Evolutionary conservation across 1,140 invertebrate genomes (phyloP).

Genomic region (Popillia japonica): DNA sequence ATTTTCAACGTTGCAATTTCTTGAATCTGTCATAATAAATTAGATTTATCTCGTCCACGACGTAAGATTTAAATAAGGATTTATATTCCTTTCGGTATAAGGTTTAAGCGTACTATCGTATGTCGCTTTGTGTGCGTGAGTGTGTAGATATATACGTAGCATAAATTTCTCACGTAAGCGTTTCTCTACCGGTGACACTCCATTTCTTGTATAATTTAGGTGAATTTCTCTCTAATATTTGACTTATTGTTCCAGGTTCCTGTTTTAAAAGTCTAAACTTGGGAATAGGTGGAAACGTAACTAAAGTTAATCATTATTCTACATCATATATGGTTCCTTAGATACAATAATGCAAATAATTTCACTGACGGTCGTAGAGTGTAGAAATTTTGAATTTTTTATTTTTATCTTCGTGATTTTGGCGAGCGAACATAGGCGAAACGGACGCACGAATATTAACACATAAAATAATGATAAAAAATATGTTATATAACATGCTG

Average conservation of each 20-base stretch:
- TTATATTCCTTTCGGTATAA: constrained; percentile 33
- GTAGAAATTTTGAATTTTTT: too few species aligned
- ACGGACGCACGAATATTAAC: too few species aligned
- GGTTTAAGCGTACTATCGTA: neutral
- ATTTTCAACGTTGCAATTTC: constrained; percentile 38
- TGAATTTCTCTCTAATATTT: neutral
- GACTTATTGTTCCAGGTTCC: neutral
- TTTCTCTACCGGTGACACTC: constrained; percentile 24
- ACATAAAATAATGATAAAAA: too few species aligned
- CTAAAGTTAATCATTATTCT: too few species aligned
- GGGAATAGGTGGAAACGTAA: too few species aligned
- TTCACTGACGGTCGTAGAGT: too few species aligned
- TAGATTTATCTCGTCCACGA: constrained; percentile 36
- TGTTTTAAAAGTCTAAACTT: too few species aligned
- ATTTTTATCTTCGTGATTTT: too few species aligned
- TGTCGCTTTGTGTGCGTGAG: neutral
- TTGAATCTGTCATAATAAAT: constrained; percentile 37
- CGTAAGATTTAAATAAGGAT: constrained; percentile 40
- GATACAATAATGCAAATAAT: too few species aligned
- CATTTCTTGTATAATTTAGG: neutral
- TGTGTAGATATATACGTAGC: neutral
- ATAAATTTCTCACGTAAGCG: constrained; percentile 30
- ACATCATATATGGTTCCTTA: too few species aligned
- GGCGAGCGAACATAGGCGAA: too few species aligned
- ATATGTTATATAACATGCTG: too few species aligned